Base-by-base conservation (phyloP, 2,113 vertebrate species). In the Erinaceus europaeus region DNA sequence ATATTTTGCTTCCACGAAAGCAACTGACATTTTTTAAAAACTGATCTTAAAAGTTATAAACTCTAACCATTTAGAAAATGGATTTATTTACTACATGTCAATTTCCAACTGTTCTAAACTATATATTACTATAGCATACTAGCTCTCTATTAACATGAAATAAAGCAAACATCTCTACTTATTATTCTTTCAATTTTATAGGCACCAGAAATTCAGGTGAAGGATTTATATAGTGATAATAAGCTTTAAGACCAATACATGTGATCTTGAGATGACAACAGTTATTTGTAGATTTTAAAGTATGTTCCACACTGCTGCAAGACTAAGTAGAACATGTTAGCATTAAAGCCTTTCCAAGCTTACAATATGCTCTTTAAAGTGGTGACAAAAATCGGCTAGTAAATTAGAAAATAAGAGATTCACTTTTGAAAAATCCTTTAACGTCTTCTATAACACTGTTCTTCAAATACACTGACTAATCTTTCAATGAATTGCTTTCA, bases 341-440 rank as follows among this genome's bases (percentile, higher is more conserved):
- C 92, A 83, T 48, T 77, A 90, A 6, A 85, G 94, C 93, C 94
- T 89, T 95, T 88, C 77, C 86, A 93, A 90, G 86, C 81, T 86
- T 94, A 75, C 89, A 92, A 89, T 87, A 94, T 85, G 61, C 0
- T 93, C 94, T 89, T 68, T 82, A 32, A 88, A 96, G 55, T 40
- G 91, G 94, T 83, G 78, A 94, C 90, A 94, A 95, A 95, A 93
- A 94, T 38, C 94, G 82, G 87, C 57, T 93, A 46, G 71, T 68
- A 92, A n/a, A 84, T 94, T 82, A 91, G 48, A 82, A 78, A 91
- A 84, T 32, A 59, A 5, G 55, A 44, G 93, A 94, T 93, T 90
- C 89, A 93, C 89, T 81, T 93, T 93, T 93, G 84, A 86, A 86
- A 88, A 69, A 91, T 81, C 53, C 74, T 1, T 86, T 95, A 77